These are phyloP conservation scores for Ophraella communa DNA, from an alignment of 2,888 invertebrate species.

Conservation along the genomic window DNA sequence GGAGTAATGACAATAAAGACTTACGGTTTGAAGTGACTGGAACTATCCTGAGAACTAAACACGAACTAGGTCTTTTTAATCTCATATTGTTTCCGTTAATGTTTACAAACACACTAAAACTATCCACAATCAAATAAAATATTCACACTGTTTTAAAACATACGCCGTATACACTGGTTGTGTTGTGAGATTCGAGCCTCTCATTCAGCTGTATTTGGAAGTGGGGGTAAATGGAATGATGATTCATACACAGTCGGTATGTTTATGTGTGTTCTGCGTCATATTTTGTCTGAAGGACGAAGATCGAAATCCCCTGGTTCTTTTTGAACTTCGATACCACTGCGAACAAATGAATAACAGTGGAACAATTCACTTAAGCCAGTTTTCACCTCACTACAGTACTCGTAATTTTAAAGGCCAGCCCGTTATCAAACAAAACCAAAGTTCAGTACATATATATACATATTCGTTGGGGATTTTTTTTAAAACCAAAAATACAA, in stretches of 20 bases:
- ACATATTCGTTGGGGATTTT: no score
- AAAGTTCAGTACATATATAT: no score
- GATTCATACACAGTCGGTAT: constrained; percentile 49
- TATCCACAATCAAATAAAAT: constrained; percentile 23
- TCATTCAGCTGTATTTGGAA: constrained; percentile 40
- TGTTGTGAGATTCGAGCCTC: constrained; percentile 12
- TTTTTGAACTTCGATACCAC: constrained; percentile 40
- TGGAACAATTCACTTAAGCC: neutral
- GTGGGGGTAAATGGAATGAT: constrained; percentile 44
- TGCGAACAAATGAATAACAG: neutral
- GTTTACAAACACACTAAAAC: constrained; percentile 30
- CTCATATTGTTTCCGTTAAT: constrained; percentile 60
- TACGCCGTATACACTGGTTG: constrained; percentile 16
- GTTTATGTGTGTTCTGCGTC: constrained; percentile 52
- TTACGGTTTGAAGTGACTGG: constrained; percentile 58
- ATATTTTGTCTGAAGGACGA: constrained; percentile 48
- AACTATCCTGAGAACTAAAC: constrained; percentile 68
- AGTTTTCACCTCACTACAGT: neutral
- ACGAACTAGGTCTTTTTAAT: constrained; percentile 70
- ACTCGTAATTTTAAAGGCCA: no score
- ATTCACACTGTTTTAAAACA: constrained; percentile 24
- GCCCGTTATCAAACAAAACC: neutral
- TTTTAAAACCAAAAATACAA: no score
- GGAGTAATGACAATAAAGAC: constrained; percentile 3
- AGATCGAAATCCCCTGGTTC: constrained; percentile 43